phyloP scores from a whole-genome alignment of 2,797 vertebrate genomes.

The Chloroceryle amazona region DNA sequence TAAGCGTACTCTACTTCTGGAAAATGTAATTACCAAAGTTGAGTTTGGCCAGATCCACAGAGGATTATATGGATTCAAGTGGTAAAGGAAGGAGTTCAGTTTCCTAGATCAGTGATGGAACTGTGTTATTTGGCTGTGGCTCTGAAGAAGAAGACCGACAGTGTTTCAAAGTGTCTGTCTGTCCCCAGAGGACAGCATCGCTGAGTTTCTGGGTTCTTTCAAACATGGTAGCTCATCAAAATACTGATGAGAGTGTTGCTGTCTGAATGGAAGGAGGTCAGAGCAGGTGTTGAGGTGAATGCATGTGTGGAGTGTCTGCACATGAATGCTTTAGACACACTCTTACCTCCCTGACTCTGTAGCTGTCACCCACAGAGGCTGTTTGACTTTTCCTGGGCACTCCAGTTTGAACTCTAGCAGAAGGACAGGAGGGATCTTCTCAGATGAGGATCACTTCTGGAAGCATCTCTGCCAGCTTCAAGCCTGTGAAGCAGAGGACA shows the following conservation, averaged over 20 bases:
- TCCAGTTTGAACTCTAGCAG: neutral
- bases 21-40: conserved; percentile 49
- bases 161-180: neutral
- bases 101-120: neutral
- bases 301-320: neutral
- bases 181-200: neutral
- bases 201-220: neutral
- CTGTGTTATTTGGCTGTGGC: neutral
- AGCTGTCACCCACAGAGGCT: neutral
- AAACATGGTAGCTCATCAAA: neutral
- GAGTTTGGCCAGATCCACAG: conserved; percentile 10
- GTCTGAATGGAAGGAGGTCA: neutral
- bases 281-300: neutral
- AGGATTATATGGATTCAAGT: neutral
- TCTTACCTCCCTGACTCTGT: neutral
- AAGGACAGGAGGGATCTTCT: neutral
- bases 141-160: neutral
- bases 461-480: neutral
- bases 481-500: neutral
- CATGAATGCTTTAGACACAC: neutral
- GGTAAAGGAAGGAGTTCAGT: conserved; percentile 3
- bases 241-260: neutral
- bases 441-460: neutral
- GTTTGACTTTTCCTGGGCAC: neutral
- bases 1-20: neutral